These are phyloP conservation scores for Microctonus brassicae DNA, from an alignment of 2,888 invertebrate species.

Conservation along the genomic window DNA sequence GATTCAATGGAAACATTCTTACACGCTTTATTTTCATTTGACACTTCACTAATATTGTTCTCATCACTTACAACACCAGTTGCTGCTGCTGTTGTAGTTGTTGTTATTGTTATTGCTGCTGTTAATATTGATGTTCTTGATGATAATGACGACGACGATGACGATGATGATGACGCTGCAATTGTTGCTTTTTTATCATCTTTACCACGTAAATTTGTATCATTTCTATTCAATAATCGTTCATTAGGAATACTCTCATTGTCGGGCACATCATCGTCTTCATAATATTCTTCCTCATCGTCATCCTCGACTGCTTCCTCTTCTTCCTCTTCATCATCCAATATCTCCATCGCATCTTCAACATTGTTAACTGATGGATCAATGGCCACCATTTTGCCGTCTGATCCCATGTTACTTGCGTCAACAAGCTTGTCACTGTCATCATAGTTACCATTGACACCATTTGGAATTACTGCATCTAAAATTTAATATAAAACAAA, in stretches of 20 bases:
- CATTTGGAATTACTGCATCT: conserved; percentile 68
- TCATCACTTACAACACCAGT: conserved; percentile 71
- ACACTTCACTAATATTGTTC: conserved; percentile 68
- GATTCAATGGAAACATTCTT: conserved; percentile 44
- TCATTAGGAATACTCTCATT: conserved; percentile 45
- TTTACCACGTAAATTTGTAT: conserved; percentile 51
- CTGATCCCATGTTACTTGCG: conserved; percentile 36
- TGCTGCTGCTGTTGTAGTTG: conserved; percentile 26
- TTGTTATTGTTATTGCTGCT: conserved; percentile 5
- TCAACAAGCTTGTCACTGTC: conserved; percentile 56
- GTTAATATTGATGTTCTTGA: conserved; percentile 20
- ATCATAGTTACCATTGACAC: conserved; percentile 68
- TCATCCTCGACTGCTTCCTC: conserved; percentile 49
- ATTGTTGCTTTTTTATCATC: conserved; percentile 39
- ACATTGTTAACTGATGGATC: conserved; percentile 38
- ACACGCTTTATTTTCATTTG: conserved; percentile 43
- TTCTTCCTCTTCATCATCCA: conserved; percentile 52
- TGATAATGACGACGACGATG: conserved; percentile 18
- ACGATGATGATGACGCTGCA: neutral
- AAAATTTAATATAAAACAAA: conserved; percentile 44
- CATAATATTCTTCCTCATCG: conserved; percentile 51
- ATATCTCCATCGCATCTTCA: conserved; percentile 40
- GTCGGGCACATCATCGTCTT: conserved; percentile 47
- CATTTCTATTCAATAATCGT: conserved; percentile 45
- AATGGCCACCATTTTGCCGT: conserved; percentile 34